Evolutionary conservation across 1,140 invertebrate genomes (phyloP), one percentile per base, ranked within the genome.

Genomic region (Venustaconcha ellipsiformis): DNA sequence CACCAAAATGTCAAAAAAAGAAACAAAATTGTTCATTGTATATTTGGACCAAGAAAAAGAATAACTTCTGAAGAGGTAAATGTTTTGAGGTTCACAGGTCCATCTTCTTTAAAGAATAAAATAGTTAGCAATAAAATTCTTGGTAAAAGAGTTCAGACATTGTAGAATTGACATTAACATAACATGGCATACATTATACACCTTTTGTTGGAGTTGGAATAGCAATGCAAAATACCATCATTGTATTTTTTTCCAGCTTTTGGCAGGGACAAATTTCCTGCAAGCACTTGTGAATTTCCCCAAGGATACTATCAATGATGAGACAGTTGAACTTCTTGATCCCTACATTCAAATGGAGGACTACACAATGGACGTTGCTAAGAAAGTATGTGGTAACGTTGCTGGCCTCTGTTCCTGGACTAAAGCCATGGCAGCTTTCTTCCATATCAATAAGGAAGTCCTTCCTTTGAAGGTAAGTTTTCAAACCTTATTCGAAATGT

Each of bases 361-460:
- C 67, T 91, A 91, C 76, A 87, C 81, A n/a, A 20, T 88, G 59
- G 89, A 90, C 23, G 87, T 80, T 11, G 89, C 89, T 59, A 89
- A 87, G 78, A 83, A 84, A 67, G 90, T 90, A 13, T 90, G 88
- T 82, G 97, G 97, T 71, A 97, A 99, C 87, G 97, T 99, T 1
- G 97, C 97, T 56, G 97, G 96, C 48, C 91, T 99, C 2, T 88
- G 97, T n/a, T 97, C 96, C 0, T 99, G 97, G 97, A 99, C 97
- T 0, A 97, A 97, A 91, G 96, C 97, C 12, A 99, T 99, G 97
- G 94, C 95, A 3, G 96, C 96, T 84, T 99, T 99, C 85, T 97
- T 97, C 88, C 95, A 95, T 67, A 96, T 99, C 13, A 99, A 99
- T 90, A 97, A 96, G 91, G 97, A 99, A 92, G 97, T 99, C 11